Base-by-base conservation (phyloP, 2,113 vertebrate genomes). In the Micronycteris hirsuta region DNA sequence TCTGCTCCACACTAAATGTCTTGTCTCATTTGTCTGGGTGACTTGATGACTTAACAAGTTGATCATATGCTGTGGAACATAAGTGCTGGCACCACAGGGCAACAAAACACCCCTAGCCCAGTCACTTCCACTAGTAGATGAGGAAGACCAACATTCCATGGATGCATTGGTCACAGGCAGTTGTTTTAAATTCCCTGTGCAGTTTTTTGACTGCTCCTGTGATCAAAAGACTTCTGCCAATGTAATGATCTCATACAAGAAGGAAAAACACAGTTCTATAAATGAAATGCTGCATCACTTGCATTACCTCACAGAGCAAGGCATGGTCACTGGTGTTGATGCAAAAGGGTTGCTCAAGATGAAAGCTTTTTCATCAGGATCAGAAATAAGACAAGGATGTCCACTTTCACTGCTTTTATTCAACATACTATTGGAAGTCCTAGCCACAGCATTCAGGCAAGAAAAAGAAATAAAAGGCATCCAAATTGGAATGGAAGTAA, bases 241-340 rank as follows among this genome's bases (percentile, higher is more conserved):
- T 84, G 99, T 99, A 87, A 99, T 99, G 97, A 99, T 99, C 82
- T 99, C 99, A 0, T 99, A 99, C 85, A 99, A 98, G 98, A 99
- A 99, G 99, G 97, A 99, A 99, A 4, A 99, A 99, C 5, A 99
- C 99, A 28, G 99, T 99, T 97, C 99, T 99, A 9, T 99, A 99
- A 98, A 99, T 99, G 97, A 99, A 98, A 87, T 99, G 99, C 98
- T 99, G 99, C 99, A 99, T 99, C 97, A 99, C 98, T 97, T 99
- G 99, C 95, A 99, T 98, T 98, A 8, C n/a, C 20, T 78, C 12
- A 24, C 33, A 54, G 33, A 78, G 33, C 76, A 78, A 78, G 76
- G 33, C 33, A 24, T 54, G 19, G 76, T 22, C 11, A 36, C 76
- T 78, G 33, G 33, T 54, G 3, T 78, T 36, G 33, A 17, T 78